Evolutionary conservation across 2,888 invertebrate species (phyloP).

Genomic region (Orthonevra nobilis): DNA sequence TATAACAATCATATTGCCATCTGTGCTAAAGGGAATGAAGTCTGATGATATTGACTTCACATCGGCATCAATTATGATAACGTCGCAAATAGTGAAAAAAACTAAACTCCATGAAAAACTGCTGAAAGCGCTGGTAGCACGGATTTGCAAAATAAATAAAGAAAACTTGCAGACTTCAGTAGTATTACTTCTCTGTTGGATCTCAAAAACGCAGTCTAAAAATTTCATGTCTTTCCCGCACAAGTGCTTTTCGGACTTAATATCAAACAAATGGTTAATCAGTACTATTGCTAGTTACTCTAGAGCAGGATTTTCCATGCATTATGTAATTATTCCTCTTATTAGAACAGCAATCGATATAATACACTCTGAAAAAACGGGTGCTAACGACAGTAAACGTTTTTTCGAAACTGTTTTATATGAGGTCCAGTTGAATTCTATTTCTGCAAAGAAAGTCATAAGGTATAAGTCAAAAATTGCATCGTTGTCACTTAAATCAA

Average conservation of each 20-base stretch:
- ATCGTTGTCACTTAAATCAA: slow-evolving; percentile 80
- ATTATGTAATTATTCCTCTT: slow-evolving; percentile 83
- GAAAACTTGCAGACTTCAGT: slow-evolving; percentile 84
- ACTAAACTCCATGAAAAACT: slow-evolving; percentile 82
- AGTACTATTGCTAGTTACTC: slow-evolving; percentile 82
- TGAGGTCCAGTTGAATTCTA: slow-evolving; percentile 82
- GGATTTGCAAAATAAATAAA: slow-evolving; percentile 81
- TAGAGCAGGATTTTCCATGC: slow-evolving; percentile 82
- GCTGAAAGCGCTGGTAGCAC: slow-evolving; percentile 83
- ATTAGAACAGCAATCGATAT: slow-evolving; percentile 81
- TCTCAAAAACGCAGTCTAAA: slow-evolving; percentile 85
- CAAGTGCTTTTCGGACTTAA: slow-evolving; percentile 81
- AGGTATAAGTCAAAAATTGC: slow-evolving; percentile 80
- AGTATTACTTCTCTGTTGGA: slow-evolving; percentile 84
- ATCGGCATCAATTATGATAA: slow-evolving; percentile 87
- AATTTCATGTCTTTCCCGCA: slow-evolving; percentile 81
- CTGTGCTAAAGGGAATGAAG: slow-evolving; percentile 86
- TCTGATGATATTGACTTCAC: slow-evolving; percentile 86
- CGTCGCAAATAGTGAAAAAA: slow-evolving; percentile 86
- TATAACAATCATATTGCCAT: slow-evolving; percentile 85
- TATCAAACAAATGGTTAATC: slow-evolving; percentile 80
- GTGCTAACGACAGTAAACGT: slow-evolving; percentile 80
- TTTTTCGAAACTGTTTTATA: slow-evolving; percentile 83
- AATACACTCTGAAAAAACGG: slow-evolving; percentile 81
- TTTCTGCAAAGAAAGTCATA: slow-evolving; percentile 82